Conservation (phyloP, 2,888 invertebrate species). For the Lycocerus yunnanus region DNA sequence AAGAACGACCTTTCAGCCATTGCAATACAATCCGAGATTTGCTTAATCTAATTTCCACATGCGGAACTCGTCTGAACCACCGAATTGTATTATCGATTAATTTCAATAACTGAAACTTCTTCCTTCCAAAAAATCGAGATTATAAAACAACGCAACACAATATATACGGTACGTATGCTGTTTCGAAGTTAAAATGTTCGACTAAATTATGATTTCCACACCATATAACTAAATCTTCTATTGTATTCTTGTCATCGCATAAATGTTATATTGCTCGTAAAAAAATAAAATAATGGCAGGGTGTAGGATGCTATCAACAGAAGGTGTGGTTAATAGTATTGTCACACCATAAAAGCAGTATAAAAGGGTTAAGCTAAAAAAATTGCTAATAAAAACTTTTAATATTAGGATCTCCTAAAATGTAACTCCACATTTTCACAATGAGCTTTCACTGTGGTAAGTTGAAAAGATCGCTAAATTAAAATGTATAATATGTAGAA, state of each 20-base stretch:
- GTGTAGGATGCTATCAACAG: conserved; percentile 11
- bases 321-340: conserved; percentile 12
- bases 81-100: conserved; percentile 11
- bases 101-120: neutral
- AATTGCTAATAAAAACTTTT: neutral
- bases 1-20: conserved; percentile 17
- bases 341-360: neutral
- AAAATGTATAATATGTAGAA: too few relatives aligned
- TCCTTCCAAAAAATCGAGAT: neutral
- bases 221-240: conserved; percentile 17
- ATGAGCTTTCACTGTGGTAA: too few relatives aligned
- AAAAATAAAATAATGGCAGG: conserved; percentile 12
- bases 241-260: conserved; percentile 11
- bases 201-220: conserved; percentile 12
- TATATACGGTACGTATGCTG: neutral
- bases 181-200: neutral
- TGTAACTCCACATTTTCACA: neutral
- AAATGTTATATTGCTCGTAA: conserved; percentile 20
- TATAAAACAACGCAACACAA: neutral
- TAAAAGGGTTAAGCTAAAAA: neutral
- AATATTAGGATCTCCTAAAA: neutral
- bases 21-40: conserved; percentile 26
- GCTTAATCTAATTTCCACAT: conserved; percentile 29
- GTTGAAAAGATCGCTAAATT: too few relatives aligned
- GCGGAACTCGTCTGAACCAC: conserved; percentile 18